phyloP scores from a whole-genome alignment of 2,888 invertebrate genomes.

The Polymixis flavicincta region DNA sequence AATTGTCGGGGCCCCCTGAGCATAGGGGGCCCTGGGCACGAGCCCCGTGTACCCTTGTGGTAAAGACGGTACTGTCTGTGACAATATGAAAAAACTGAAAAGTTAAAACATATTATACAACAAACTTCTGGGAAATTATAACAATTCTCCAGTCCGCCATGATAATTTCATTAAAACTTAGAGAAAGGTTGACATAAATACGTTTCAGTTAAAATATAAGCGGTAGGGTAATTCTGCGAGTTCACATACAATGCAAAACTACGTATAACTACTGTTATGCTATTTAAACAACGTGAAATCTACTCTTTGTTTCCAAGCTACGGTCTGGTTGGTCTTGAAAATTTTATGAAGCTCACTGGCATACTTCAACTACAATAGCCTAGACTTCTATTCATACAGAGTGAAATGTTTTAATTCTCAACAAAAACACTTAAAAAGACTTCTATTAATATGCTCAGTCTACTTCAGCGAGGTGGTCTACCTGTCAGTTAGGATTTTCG shows the following conservation, averaged over 20 bases:
- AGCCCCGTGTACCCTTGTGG: no score
- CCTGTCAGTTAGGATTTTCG: conserved; percentile 11
- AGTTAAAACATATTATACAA: conserved; percentile 13
- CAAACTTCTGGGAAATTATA: conserved; percentile 21
- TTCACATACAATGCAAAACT: conserved; percentile 42
- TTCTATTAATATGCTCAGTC: not conserved
- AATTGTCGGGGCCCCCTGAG: no score
- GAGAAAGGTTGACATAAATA: conserved; percentile 29
- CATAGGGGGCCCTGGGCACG: no score
- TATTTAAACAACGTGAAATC: conserved; percentile 49
- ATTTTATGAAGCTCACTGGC: conserved; percentile 56
- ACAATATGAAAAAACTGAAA: not conserved
- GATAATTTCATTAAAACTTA: conserved; percentile 54
- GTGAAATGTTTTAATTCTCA: conserved; percentile 36
- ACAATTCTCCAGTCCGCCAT: conserved; percentile 15
- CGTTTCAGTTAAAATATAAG: conserved; percentile 30
- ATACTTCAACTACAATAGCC: conserved; percentile 52
- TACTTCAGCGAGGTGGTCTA: not conserved
- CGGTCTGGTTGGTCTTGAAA: conserved; percentile 56
- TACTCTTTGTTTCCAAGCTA: conserved; percentile 53
- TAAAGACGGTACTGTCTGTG: no score
- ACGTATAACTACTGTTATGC: conserved; percentile 38
- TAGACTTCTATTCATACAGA: conserved; percentile 46
- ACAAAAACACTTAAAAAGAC: conserved; percentile 23
- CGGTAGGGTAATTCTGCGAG: conserved; percentile 22